These are phyloP conservation scores for Mixornis gularis DNA, from an alignment of 2,113 vertebrate genomes.

Conservation along the genomic window DNA sequence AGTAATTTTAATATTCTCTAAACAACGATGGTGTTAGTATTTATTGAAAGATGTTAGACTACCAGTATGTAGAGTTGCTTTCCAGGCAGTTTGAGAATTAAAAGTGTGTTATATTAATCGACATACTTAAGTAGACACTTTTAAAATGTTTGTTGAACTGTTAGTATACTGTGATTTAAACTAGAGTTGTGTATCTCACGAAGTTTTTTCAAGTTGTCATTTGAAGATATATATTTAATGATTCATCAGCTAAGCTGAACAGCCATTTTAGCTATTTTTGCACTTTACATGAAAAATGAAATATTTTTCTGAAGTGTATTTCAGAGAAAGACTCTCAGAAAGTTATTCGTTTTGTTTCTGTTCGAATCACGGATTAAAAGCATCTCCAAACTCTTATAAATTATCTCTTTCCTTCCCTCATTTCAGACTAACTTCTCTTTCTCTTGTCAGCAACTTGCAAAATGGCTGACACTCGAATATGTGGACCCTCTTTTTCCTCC, in stretches of 20 bases:
- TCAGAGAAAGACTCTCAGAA: not conserved
- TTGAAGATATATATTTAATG: not conserved
- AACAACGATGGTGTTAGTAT: not conserved
- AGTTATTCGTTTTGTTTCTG: not conserved
- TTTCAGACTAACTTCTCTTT: not conserved
- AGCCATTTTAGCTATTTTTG: not conserved
- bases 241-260: not conserved
- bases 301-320: not conserved
- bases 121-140: not conserved
- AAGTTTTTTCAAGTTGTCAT: not conserved
- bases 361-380: not conserved
- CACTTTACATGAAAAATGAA: not conserved
- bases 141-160: rapidly evolving
- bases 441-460: not conserved
- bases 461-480: not conserved
- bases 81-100: not conserved
- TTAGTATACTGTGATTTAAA: not conserved
- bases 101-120: not conserved
- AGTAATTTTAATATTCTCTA: not conserved
- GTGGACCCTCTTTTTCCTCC: not conserved
- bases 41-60: not conserved
- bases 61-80: not conserved
- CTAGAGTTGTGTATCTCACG: not conserved
- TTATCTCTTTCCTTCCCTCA: not conserved
- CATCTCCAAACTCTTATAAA: not conserved